A percentile compares a stretch with the other conserved stretches of the same genome.
These are phyloP conservation scores for Hylomyscus alleni DNA, from an alignment of 2,797 vertebrate species.

Conservation along the genomic window DNA sequence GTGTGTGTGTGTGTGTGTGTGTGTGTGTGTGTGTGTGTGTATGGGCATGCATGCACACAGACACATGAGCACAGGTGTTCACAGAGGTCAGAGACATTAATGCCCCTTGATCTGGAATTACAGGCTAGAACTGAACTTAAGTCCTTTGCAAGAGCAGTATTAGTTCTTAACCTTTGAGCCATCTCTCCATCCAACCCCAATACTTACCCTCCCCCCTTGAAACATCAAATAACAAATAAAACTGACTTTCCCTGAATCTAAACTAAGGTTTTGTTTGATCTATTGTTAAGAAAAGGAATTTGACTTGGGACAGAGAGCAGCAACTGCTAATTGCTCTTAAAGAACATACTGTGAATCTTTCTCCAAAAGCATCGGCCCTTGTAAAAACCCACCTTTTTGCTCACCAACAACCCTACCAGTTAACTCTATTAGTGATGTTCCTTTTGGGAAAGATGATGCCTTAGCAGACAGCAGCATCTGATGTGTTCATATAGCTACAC, in stretches of 20 bases:
- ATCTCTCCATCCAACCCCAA: not conserved
- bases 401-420: not conserved
- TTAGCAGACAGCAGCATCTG: not conserved
- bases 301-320: not conserved
- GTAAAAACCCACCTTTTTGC: not conserved
- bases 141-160: not conserved
- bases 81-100: not conserved
- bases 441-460: not conserved
- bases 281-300: not conserved
- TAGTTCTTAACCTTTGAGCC: not conserved
- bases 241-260: not conserved
- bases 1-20: not conserved
- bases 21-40: not conserved
- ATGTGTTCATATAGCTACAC: not conserved
- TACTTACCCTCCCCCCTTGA: too few relatives aligned
- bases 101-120: not conserved
- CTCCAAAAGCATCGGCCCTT: not conserved
- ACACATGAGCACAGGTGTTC: not conserved
- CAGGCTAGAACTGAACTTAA: not conserved
- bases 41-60: not conserved
- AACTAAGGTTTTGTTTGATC: not conserved
- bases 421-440: not conserved
- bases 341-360: not conserved
- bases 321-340: not conserved
- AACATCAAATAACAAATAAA: not conserved